Evolutionary conservation across 2,888 invertebrate species (phyloP).

Genomic region (Periphyllus acericola): DNA sequence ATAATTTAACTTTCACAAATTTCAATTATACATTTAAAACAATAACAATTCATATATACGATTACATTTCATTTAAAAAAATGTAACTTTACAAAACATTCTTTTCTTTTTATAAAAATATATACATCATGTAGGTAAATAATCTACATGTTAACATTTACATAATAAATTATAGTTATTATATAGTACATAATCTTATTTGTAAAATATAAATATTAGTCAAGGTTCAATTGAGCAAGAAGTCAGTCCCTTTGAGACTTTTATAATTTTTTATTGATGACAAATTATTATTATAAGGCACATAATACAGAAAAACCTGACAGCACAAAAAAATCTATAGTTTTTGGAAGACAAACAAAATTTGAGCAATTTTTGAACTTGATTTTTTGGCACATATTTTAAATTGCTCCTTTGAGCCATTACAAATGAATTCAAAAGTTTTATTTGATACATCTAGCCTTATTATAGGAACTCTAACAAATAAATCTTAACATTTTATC

Average conservation of each 20-base stretch:
- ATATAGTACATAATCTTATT: conserved; percentile 43
- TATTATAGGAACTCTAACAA: conserved; percentile 59
- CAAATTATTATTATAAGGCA: conserved; percentile 55
- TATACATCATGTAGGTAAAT: conserved; percentile 24
- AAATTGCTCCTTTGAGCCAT: conserved; percentile 37
- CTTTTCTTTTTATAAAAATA: conserved; percentile 51
- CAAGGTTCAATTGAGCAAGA: conserved; percentile 58
- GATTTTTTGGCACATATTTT: conserved; percentile 52
- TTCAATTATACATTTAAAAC: conserved; percentile 53
- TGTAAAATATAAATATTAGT: conserved; percentile 49
- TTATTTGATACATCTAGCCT: conserved; percentile 60
- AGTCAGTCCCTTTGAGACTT: conserved; percentile 30
- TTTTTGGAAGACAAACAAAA: conserved; percentile 56
- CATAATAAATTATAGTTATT: conserved; percentile 51
- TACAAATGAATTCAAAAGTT: conserved; percentile 51
- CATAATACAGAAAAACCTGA: conserved; percentile 51
- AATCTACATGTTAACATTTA: conserved; percentile 50
- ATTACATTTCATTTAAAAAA: conserved; percentile 45
- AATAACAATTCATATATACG: conserved; percentile 58
- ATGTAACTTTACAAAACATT: conserved; percentile 51
- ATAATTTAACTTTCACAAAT: conserved; percentile 22
- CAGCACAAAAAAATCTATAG: conserved; percentile 53
- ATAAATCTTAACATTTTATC: conserved; percentile 48
- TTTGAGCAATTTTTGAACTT: conserved; percentile 58
- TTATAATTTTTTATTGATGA: conserved; percentile 27